Evolutionary conservation across 2,797 vertebrate species (phyloP).

Genomic region (Coregonus suidteri): DNA sequence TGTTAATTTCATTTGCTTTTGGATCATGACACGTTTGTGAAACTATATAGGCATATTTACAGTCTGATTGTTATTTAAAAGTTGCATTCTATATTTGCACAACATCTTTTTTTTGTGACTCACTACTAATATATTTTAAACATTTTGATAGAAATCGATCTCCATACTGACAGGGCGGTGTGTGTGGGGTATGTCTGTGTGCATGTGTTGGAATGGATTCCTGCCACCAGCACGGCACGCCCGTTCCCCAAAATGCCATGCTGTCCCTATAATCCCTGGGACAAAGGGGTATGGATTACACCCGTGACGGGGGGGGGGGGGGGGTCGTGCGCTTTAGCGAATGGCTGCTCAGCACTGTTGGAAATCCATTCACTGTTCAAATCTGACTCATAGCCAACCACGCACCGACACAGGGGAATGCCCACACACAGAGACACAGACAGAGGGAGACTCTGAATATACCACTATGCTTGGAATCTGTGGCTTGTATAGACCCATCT

Average conservation of each 20-base stretch:
- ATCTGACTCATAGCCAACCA: conserved; percentile 48
- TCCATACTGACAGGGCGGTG: conserved; percentile 9
- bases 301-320: conserved; percentile 64
- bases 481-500: conserved; percentile 31
- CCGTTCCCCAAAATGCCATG: conserved; percentile 52
- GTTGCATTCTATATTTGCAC: too few species aligned
- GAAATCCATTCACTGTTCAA: conserved; percentile 59
- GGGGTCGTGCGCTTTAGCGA: conserved; percentile 69
- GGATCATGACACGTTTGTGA: too few species aligned
- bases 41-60: too few species aligned
- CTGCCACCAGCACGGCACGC: conserved; percentile 65
- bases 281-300: conserved; percentile 79
- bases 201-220: conserved; percentile 66
- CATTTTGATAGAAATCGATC: too few species aligned
- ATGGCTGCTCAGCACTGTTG: conserved; percentile 73
- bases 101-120: too few species aligned
- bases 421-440: conserved; percentile 35
- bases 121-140: too few species aligned
- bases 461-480: conserved; percentile 48
- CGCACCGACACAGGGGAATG: conserved; percentile 15
- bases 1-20: too few species aligned
- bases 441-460: conserved; percentile 33
- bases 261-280: conserved; percentile 69
- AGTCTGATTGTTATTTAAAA: too few species aligned
- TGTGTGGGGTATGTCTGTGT: conserved; percentile 59